Evolutionary conservation across 1,140 invertebrate species (phyloP), one percentile per base, ranked within the genome.

Genomic region (Microplitis demolitor): DNA sequence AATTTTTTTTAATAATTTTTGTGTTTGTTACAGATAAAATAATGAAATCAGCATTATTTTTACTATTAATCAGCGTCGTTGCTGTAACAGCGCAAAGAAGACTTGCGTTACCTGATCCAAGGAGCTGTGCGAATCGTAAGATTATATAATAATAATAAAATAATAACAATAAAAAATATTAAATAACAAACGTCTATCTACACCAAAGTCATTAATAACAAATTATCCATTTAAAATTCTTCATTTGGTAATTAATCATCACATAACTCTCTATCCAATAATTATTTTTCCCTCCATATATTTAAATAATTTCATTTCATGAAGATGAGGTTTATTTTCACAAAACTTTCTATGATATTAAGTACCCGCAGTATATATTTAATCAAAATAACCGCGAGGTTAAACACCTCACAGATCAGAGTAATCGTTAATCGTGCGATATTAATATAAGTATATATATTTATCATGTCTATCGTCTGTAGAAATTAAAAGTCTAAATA

Each of bases 81-180:
- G 86, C 92, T 69, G 91, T 91, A 56, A 85, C 91, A 72, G 94
- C 93, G 66, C 95, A 96, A 86, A 90, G 95, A 77, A 89, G 95
- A 75, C 89, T 96, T 63, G 94, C 95, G 34, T 88, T 96, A 76
- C 95, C 95, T 58, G 95, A 97, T 88, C 94, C 95, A 50, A 90
- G 93, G 81, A 95, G 94, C 84, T 97, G 95, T 87, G 91, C 93
- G 64, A 96, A 95, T 83, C 90, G 95, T 95, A 89, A 91, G 93
- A 92, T 66, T 16, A 34, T 24, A 24, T 24, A 24, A 24, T 24
- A 24, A 16, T 34, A 45, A 33, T 67, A 56, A 54, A 54, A 24
- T 3, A 24, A 11, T 5, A 66, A 37, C n/a, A 64, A 37, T n/a
- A 37, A 13, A 45, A 5, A 64, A 37, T 39, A 37, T 4, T 64